Conservation (phyloP, 2,888 invertebrate genomes). For the Hartigia nigra region DNA sequence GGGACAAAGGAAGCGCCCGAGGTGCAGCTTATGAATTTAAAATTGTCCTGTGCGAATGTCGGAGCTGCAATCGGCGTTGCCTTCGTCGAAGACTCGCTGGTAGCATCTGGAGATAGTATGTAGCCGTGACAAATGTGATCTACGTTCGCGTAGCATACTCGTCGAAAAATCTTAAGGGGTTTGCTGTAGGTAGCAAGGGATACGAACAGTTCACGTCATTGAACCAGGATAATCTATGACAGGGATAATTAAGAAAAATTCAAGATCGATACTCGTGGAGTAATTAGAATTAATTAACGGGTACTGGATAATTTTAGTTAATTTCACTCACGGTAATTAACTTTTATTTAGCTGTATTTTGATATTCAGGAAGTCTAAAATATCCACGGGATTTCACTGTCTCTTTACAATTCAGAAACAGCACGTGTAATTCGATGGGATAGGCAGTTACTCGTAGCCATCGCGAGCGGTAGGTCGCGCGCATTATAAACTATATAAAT, state of each 20-base stretch:
- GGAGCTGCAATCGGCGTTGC: not conserved
- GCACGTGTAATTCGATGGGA: not conserved
- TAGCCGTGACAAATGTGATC: constrained; percentile 52
- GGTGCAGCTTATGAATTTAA: not conserved
- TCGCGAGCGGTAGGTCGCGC: constrained; percentile 3
- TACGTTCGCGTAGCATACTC: constrained; percentile 42
- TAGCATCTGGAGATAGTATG: constrained; percentile 44
- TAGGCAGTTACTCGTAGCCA: constrained; percentile 3
- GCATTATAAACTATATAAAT: constrained; percentile 44
- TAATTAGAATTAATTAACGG: not conserved
- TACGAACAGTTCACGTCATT: constrained; percentile 14
- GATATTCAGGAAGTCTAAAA: not conserved
- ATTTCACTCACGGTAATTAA: not conserved
- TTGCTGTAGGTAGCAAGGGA: constrained; percentile 37
- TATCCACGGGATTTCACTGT: not conserved
- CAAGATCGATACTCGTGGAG: not conserved
- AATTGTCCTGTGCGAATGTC: not conserved
- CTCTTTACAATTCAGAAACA: not conserved
- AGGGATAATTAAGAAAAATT: not conserved
- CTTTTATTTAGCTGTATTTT: not conserved
- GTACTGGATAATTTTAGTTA: not conserved
- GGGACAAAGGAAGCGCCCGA: constrained; percentile 1
- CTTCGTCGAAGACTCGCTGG: constrained; percentile 25
- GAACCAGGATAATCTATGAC: not conserved
- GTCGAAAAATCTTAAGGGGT: constrained; percentile 27